Evolutionary conservation across 2,888 invertebrate genomes (phyloP).

Genomic region (Sinohyriopsis cumingii): DNA sequence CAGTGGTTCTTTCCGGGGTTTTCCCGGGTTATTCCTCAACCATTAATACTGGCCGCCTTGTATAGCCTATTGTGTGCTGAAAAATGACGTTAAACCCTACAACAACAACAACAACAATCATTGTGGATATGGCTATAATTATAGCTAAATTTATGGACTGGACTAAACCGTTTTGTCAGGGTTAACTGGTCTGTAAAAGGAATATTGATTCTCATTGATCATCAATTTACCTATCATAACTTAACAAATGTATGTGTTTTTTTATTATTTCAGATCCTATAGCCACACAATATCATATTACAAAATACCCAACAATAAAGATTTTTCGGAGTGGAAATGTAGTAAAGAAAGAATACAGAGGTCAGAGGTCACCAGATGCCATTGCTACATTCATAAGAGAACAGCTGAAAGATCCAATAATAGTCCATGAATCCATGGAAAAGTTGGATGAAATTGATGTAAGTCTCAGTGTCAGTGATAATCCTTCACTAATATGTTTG

Average conservation of each 20-base stretch:
- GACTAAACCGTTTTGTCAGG: too few species aligned
- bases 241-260: background rate
- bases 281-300: conserved; percentile 93
- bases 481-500: too few species aligned
- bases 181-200: too few species aligned
- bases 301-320: conserved; percentile 98
- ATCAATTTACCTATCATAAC: background rate
- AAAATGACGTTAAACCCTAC: too few species aligned
- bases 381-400: conserved; percentile 90
- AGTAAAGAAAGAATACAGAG: conserved; percentile 78
- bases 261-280: conserved; percentile 76
- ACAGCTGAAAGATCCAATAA: conserved; percentile 79
- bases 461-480: conserved; percentile 16
- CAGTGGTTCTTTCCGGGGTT: too few species aligned
- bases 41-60: too few species aligned
- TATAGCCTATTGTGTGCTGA: too few species aligned
- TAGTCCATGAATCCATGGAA: conserved; percentile 79
- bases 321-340: conserved; percentile 80
- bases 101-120: too few species aligned
- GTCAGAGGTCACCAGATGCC: conserved; percentile 90
- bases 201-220: background rate
- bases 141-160: too few species aligned
- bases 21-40: too few species aligned
- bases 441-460: conserved; percentile 66
- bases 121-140: too few species aligned